These are phyloP conservation scores for Pristionchus mayeri DNA, from an alignment of 2,888 invertebrate genomes.

Conservation along the genomic window DNA sequence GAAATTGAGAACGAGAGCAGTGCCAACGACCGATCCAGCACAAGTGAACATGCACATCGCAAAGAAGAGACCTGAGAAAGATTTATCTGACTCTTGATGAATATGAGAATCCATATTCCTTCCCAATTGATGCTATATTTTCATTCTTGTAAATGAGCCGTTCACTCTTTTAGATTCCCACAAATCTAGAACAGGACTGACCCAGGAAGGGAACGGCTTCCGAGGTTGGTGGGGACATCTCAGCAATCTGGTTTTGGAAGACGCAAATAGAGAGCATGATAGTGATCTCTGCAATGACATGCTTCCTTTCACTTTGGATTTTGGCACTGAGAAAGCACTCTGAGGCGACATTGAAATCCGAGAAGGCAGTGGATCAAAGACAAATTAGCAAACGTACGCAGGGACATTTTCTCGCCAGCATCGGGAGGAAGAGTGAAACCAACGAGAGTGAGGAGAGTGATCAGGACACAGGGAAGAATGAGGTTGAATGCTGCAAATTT, in stretches of 20 bases:
- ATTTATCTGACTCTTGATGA: neutral
- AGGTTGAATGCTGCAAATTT: conserved; percentile 85
- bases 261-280: conserved; percentile 71
- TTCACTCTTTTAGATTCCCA: too few species aligned
- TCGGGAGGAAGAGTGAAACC: conserved; percentile 69
- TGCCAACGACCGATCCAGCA: conserved; percentile 65
- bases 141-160: neutral
- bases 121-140: neutral
- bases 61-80: conserved; percentile 61
- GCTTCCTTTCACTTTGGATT: neutral
- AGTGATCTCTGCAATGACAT: conserved; percentile 65
- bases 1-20: conserved; percentile 65
- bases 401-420: conserved; percentile 70
- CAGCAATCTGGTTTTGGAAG: conserved; percentile 70
- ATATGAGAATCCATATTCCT: too few species aligned
- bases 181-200: neutral
- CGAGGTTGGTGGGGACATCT: conserved; percentile 68
- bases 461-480: conserved; percentile 86
- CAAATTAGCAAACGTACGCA: conserved; percentile 54
- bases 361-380: neutral
- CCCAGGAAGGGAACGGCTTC: conserved; percentile 68
- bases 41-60: conserved; percentile 67
- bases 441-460: conserved; percentile 80
- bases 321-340: neutral
- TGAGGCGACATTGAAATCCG: neutral